Evolutionary conservation across 2,113 vertebrate genomes (phyloP), one percentile per base, ranked within the genome.

Genomic region (Perca fluviatilis): DNA sequence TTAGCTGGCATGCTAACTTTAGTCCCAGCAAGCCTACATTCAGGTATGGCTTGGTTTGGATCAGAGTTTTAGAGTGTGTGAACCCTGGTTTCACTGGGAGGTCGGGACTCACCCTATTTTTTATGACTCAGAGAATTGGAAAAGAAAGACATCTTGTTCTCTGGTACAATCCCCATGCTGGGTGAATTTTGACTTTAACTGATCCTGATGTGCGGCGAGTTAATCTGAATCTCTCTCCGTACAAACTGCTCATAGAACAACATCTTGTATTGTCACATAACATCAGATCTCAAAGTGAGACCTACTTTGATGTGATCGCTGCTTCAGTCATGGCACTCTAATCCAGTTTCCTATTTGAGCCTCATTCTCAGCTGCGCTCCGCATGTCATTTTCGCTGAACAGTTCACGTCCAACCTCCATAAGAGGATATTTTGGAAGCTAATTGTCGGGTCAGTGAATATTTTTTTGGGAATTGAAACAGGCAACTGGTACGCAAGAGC

Each of bases 181-280:
- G 62, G 60, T 87, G 36, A 79, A 78, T 71, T 92, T 85, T 92
- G 91, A 95, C 82, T 92, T 80, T 91, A 94, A 94, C 62, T 21
- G 70, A 79, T 87, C 64, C 78, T 91, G 93, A 95, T 89, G 79
- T 89, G 88, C 83, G 64, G 87, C 86, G 88, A 87, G 82, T 91
- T 94, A 90, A 93, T 94, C 88, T 88, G 82, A 86, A 84, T 90
- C 87, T 79, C 81, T 81, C 80, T 82, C 74, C 49, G 43, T 84
- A 64, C 84, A 79, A 87, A 91, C 79, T 86, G 84, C 86, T 83
- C 88, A 79, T 87, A 92, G 91, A 95, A 90, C 87, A 92, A 94
- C 95, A 93, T 88, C 65, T 92, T 88, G 90, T 88, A 90, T 91
- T 96, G 91, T 96, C 93, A 95, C 83, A 85, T 89, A 92, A 74